A percentile compares a stretch with the other conserved stretches of the same genome.
Evolutionary conservation across 2,888 invertebrate species (phyloP).

Genomic region (Torymus tubicola): DNA sequence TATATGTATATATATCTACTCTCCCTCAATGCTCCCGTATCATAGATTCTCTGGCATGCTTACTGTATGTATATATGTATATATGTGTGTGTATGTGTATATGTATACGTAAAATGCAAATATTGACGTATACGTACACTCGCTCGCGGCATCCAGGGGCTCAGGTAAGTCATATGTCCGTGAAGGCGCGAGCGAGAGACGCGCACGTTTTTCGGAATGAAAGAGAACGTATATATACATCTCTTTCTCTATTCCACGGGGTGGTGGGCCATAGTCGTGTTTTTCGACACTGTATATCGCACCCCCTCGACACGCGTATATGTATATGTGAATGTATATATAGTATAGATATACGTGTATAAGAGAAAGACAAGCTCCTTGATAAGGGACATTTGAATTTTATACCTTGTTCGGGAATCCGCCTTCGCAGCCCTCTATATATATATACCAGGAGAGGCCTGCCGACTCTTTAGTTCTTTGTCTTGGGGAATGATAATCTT

Average conservation of each 20-base stretch:
- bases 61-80: not conserved
- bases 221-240: no score
- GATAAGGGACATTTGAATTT: constrained; percentile 55
- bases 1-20: constrained; percentile 6
- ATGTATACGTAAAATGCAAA: constrained; percentile 23
- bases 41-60: not conserved
- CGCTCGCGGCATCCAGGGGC: constrained; percentile 55
- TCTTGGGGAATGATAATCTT: constrained; percentile 26
- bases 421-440: constrained; percentile 5
- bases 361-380: constrained; percentile 11
- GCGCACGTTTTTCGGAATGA: not conserved
- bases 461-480: constrained; percentile 23
- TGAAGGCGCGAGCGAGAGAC: constrained; percentile 42
- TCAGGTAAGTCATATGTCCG: constrained; percentile 55
- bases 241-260: not conserved
- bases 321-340: no score
- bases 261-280: constrained; percentile 42
- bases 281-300: constrained; percentile 44
- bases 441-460: constrained; percentile 33
- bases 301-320: constrained; percentile 39
- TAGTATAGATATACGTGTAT: not conserved
- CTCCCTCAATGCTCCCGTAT: not conserved
- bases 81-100: not conserved
- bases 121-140: constrained; percentile 6
- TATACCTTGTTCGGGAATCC: constrained; percentile 41